Base-by-base conservation (phyloP, 2,797 vertebrate genomes). In the Tauraco hartlaubi region DNA sequence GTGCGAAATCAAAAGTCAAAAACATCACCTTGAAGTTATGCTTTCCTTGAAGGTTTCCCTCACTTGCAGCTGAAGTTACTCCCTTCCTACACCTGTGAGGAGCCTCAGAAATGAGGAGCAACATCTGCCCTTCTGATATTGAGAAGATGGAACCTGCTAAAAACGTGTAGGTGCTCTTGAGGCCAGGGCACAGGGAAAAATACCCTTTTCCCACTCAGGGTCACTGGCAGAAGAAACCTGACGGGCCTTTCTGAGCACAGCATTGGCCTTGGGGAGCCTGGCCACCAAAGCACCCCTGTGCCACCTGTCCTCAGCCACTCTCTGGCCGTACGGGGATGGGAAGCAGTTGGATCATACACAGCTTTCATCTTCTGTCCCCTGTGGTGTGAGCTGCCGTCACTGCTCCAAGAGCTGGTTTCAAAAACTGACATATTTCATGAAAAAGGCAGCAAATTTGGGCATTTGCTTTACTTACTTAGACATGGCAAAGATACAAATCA, bases 1-100 rank as follows among this genome's bases (percentile, higher is more conserved):
- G 44, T 71, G 20, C 1, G 9, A 91, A 68, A 89, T 92, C 79
- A 96, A 96, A 96, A 94, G 86, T 41, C 9, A 86, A 90, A 92
- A 54, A 8, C 6, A 33, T 39, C 3, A 2, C 69, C 73, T 96
- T 94, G 74, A 95, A 93, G 77, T 80, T 16, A 1, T 46, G n/a
- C 52, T 91, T 88, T 67, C 28, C 58, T 83, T 59, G 52, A 92
- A 75, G 43, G 62, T 21, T 77, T 71, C n/a, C 26, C 46, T 95
- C 68, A 29, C 44, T 93, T 91, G 48, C 56, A 90, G 58, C 15
- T 79, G 33, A 73, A 94, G 44, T 92, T 92, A 25, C 17, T 67
- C 13, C 28, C 12, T 29, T 52, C 37, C 41, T 35, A 59, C 52
- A 52, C 4, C 46, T 55, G 54, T 44, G 58, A 68, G 67, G 51